Evolutionary conservation across 2,888 invertebrate genomes (phyloP), one percentile per base, ranked within the genome.

Genomic region (Piscicola geometra): DNA sequence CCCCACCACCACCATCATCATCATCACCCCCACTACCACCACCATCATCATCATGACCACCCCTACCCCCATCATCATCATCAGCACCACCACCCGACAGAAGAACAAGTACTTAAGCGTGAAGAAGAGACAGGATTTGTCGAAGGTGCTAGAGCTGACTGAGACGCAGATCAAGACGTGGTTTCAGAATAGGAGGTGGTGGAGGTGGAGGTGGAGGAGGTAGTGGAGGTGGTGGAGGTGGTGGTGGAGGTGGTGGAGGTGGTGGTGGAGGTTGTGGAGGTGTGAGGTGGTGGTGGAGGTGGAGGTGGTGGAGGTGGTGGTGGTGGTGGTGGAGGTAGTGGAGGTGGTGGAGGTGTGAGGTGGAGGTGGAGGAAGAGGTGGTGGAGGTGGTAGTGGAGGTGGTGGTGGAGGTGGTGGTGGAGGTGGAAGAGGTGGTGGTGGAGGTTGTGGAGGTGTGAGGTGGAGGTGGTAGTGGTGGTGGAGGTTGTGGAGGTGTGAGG

Each of bases 141-240:
- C 95, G 0, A 93, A 93, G 85, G 90, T 91, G 0, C 86, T 97
- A 47, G 91, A 90, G 80, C 88, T 96, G 67, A 94, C 94, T 0
- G 95, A 96, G 86, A 94, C 94, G 0, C 95, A 96, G 87, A 94
- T 96, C 80, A 96, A 96, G 85, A 95, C 95, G 0, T 95, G 95
- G 95, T 95, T 95, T 84, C 94, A 94, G 86, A 94, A 96, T 84
- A 88, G 96, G 76, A 88, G 87, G 87, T 87, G 78, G n/a, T n/a
- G n/a, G n/a, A n/a, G n/a, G n/a, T n/a, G n/a, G n/a, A n/a, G n/a
- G n/a, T n/a, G n/a, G n/a, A n/a, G n/a, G n/a, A n/a, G n/a, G n/a
- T n/a, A n/a, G n/a, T n/a, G n/a, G n/a, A n/a, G n/a, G n/a, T n/a
- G 75, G 28, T 9, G 30, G 60, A 56, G 33, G n/a, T 12, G 5